Percentiles rank a stretch among this genome's conserved stretches.
These are phyloP conservation scores for Austrolebias charrua DNA, from an alignment of 2,797 vertebrate species.

Conservation along the genomic window DNA sequence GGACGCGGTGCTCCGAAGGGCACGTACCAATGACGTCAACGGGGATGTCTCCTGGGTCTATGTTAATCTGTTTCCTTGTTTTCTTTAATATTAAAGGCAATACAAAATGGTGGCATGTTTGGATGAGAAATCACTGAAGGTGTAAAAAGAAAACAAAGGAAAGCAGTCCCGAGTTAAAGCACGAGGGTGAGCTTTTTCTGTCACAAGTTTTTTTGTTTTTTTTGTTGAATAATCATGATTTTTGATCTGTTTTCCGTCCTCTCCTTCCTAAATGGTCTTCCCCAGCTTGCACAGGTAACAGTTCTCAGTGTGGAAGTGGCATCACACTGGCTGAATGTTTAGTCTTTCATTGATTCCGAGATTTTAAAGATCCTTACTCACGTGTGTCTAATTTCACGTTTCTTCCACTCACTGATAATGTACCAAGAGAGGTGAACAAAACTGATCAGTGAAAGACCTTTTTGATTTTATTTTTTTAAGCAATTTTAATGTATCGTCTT, in stretches of 20 bases:
- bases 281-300: constrained; percentile 64
- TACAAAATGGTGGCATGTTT: constrained; percentile 59
- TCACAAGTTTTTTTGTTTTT: constrained; percentile 48
- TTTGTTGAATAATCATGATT: constrained; percentile 43
- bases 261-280: constrained; percentile 57
- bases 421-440: constrained; percentile 38
- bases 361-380: constrained; percentile 41
- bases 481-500: constrained; percentile 48
- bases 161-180: constrained; percentile 51
- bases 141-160: constrained; percentile 60
- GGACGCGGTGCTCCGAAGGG: constrained; percentile 46
- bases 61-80: constrained; percentile 51
- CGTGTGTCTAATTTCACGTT: constrained; percentile 34
- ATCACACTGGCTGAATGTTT: constrained; percentile 61
- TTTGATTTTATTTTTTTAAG: constrained; percentile 25
- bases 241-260: constrained; percentile 59
- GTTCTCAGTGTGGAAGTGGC: constrained; percentile 51
- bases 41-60: constrained; percentile 63
- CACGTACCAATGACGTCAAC: constrained; percentile 39
- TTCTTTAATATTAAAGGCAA: constrained; percentile 61
- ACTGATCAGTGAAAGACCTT: constrained; percentile 47
- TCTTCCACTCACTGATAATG: constrained; percentile 49
- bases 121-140: constrained; percentile 58
- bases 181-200: constrained; percentile 44
- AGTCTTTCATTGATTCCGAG: constrained; percentile 48